Conservation (phyloP, 2,888 invertebrate species). For the Sepioteuthis lessoniana region DNA sequence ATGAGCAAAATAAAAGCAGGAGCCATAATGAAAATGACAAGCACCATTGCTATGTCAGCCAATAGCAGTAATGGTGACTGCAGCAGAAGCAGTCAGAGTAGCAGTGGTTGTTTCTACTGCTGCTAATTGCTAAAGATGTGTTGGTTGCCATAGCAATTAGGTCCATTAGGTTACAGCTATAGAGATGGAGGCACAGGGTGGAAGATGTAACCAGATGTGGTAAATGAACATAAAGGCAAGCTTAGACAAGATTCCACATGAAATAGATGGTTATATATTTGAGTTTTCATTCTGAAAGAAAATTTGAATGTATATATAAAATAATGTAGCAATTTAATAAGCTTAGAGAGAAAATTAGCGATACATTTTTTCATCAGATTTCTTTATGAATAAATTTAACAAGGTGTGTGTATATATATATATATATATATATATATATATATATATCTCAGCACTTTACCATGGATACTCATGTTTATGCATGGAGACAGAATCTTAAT, state of each 20-base stretch:
- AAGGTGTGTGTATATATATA: too few relatives aligned
- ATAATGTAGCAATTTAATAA: neutral
- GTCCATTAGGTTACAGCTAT: conserved; percentile 21
- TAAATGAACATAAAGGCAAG: conserved; percentile 10
- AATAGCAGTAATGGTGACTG: neutral
- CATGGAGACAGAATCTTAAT: neutral
- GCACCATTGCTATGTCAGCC: neutral
- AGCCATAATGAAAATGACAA: neutral
- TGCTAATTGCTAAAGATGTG: conserved; percentile 11
- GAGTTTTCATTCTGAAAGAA: neutral
- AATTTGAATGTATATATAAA: neutral
- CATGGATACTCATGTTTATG: neutral
- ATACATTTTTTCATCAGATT: neutral
- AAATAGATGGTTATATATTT: neutral
- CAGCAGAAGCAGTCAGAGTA: neutral
- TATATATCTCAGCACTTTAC: neutral
- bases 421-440: too few relatives aligned
- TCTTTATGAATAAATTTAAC: neutral
- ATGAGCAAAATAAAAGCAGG: neutral
- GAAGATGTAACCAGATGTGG: neutral
- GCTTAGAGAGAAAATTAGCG: neutral
- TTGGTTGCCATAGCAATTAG: conserved; percentile 15
- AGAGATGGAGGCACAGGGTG: conserved; percentile 4
- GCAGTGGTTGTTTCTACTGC: conserved; percentile 33
- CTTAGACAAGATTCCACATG: neutral